Evolutionary conservation across 2,888 invertebrate species (phyloP), one percentile per base, ranked within the genome.

Genomic region (Parascotia fuliginaria): DNA sequence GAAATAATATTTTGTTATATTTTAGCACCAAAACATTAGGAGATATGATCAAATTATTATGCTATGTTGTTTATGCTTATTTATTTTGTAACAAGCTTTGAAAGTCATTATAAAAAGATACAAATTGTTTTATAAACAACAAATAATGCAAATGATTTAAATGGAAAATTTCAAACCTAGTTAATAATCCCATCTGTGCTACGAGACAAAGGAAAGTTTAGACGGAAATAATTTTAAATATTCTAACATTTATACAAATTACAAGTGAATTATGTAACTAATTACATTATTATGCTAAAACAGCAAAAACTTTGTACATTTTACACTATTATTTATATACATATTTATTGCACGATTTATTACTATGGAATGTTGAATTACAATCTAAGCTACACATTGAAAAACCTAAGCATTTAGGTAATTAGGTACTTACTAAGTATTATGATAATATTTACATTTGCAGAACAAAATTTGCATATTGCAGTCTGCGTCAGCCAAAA

Each of bases 301-400:
- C 50, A 60, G 54, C 51, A 48, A 57, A 55, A 42, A 44, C n/a
- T 68, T 64, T 68, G 59, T 61, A 57, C 55, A 54, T 66, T 70
- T 66, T 45, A 62, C 39, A 60, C 63, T 58, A 65, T 75, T 76
- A 68, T 68, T 69, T 67, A 62, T 59, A 55, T 73, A 75, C 70
- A 51, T 42, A 59, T 67, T 67, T 74, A 76, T 75, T 77, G 73
- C 89, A 84, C 79, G 65, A 56, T 56, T 83, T 82, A 87, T 79
- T 81, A 79, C 79, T 85, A 90, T 85, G 92, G 92, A 92, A 92
- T 92, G 92, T 89, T 74, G 55, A 73, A 71, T 73, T 77, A 75
- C 72, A 68, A 65, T 50, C 51, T 56, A 65, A 39, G 37, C 49
- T 65, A 68, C 52, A 55, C 45, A 56, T 64, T 47, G 40, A 57